Evolutionary conservation across 2,888 invertebrate species (phyloP).

Genomic region (Acrobasis repandana): DNA sequence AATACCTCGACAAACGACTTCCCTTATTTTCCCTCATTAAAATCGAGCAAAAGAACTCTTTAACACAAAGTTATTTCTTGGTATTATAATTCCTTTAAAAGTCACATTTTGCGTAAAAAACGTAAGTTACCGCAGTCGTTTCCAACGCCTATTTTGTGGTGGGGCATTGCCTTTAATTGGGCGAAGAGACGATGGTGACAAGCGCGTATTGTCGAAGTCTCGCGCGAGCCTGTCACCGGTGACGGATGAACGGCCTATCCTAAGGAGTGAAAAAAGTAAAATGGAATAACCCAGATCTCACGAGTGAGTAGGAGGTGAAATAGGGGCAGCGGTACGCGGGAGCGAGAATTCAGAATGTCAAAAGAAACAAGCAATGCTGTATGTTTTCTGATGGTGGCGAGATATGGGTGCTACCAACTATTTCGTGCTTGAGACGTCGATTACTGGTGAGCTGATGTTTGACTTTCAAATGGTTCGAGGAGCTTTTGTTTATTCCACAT

Average conservation of each 20-base stretch:
- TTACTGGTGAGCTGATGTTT: slow-evolving; percentile 57
- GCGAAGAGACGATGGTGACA: slow-evolving; percentile 61
- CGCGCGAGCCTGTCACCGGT: slow-evolving; percentile 57
- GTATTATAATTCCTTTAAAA: slow-evolving; percentile 54
- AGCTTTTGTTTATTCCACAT: slow-evolving; percentile 61
- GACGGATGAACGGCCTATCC: slow-evolving; percentile 61
- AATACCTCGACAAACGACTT: slow-evolving; percentile 55
- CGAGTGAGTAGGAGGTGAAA: slow-evolving; percentile 42
- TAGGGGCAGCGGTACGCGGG: slow-evolving; percentile 31
- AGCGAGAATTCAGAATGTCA: slow-evolving; percentile 47
- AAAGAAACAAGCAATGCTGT: slow-evolving; percentile 46
- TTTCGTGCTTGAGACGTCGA: slow-evolving; percentile 68
- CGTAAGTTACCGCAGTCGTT: slow-evolving; percentile 47
- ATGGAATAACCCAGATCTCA: slow-evolving; percentile 50
- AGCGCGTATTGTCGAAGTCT: slow-evolving; percentile 50
- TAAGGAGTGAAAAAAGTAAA: slow-evolving; percentile 50
- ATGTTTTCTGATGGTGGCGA: slow-evolving; percentile 51
- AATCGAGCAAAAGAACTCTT: slow-evolving; percentile 44
- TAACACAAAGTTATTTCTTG: slow-evolving; percentile 49
- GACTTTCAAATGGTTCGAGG: slow-evolving; percentile 63
- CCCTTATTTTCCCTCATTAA: slow-evolving; percentile 60
- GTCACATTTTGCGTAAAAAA: slow-evolving; percentile 45
- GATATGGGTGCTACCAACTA: slow-evolving; percentile 55
- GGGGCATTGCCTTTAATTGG: slow-evolving; percentile 67
- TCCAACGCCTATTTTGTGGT: slow-evolving; percentile 56